A percentile compares a stretch with the other conserved stretches of the same genome.
Evolutionary conservation across 2,797 vertebrate genomes (phyloP).

Genomic region (Pachyuromys duprasi): DNA sequence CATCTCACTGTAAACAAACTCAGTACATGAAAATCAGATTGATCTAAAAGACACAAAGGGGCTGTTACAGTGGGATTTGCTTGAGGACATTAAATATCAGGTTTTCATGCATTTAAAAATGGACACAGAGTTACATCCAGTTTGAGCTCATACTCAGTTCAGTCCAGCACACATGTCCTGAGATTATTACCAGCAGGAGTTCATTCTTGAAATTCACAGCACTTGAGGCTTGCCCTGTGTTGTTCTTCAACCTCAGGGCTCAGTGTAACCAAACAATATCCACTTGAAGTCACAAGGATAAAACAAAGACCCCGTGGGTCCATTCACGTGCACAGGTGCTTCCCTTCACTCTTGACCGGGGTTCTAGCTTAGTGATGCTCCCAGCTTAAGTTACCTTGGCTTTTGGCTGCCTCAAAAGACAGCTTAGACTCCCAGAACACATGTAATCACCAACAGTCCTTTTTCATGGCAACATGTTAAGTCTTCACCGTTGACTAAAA

Average conservation of each 20-base stretch:
- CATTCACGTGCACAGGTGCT: neutral
- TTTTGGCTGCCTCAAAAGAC: rapidly evolving
- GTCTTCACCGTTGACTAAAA: neutral
- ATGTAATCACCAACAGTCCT: neutral
- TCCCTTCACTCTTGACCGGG: no score
- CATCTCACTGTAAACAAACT: neutral
- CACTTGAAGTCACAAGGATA: neutral
- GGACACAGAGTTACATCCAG: neutral
- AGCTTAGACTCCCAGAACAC: neutral
- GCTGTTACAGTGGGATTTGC: neutral
- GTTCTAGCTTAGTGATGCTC: neutral
- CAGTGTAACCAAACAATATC: neutral
- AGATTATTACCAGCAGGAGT: neutral
- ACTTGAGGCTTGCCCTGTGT: neutral
- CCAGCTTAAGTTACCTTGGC: rapidly evolving
- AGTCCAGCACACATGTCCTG: neutral
- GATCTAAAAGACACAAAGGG: neutral
- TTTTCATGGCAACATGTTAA: neutral
- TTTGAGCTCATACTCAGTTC: neutral
- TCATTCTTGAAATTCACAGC: neutral
- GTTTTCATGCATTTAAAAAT: neutral
- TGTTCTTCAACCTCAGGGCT: neutral
- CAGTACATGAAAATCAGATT: neutral
- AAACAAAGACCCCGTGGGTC: neutral
- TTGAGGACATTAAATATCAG: neutral